A percentile compares a stretch with the other conserved stretches of the same genome.
Evolutionary conservation across 2,888 invertebrate genomes (phyloP).

Genomic region (Lacanobia oleracea): DNA sequence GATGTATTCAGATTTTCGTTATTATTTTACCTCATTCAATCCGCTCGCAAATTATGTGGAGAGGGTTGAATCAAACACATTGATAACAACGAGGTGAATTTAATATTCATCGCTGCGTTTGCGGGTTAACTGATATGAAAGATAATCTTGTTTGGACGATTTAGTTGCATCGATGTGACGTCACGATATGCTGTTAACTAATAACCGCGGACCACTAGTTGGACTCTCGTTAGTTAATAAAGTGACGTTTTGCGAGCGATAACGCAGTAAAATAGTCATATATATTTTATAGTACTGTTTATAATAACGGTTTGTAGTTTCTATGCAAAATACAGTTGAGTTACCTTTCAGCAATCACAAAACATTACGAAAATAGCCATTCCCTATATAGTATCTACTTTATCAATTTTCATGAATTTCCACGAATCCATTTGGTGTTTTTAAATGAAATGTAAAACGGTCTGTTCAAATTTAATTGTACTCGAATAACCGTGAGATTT

Average conservation of each 20-base stretch:
- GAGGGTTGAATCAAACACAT: conserved; percentile 76
- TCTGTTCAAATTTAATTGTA: neutral
- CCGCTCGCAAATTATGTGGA: conserved; percentile 75
- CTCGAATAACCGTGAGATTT: neutral
- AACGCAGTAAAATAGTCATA: conserved; percentile 35
- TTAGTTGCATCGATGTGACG: conserved; percentile 64
- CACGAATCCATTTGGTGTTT: conserved; percentile 23
- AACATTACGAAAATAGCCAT: conserved; percentile 3
- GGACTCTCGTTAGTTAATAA: conserved; percentile 42
- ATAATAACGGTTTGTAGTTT: conserved; percentile 36
- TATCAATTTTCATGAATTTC: conserved; percentile 6
- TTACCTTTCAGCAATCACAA: conserved; percentile 5
- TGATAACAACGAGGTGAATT: conserved; percentile 77
- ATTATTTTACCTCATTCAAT: conserved; percentile 85
- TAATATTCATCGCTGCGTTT: conserved; percentile 75
- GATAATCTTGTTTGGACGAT: conserved; percentile 68
- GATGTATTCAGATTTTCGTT: conserved; percentile 83
- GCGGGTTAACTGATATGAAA: conserved; percentile 65
- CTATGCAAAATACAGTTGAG: conserved; percentile 21
- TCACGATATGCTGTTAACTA: conserved; percentile 55
- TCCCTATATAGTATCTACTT: neutral
- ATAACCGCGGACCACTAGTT: conserved; percentile 37
- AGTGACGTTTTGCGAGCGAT: conserved; percentile 41
- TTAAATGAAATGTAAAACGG: conserved; percentile 2
- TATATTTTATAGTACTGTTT: conserved; percentile 36